phyloP scores from a whole-genome alignment of 1,140 invertebrate genomes.

The Pomacea maculata region DNA sequence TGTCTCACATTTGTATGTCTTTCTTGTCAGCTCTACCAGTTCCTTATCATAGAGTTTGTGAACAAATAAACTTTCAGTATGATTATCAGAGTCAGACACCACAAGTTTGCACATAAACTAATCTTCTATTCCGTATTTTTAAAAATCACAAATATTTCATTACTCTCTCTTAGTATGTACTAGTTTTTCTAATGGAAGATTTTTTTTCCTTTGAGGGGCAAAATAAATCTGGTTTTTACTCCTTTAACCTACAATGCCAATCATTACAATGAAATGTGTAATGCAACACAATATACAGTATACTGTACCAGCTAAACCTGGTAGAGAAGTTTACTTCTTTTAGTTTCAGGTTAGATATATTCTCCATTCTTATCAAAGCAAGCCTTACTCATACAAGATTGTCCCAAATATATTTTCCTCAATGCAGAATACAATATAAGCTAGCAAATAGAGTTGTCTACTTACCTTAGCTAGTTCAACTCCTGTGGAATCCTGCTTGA shows the following conservation, averaged over 20 bases:
- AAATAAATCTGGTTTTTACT: too few relatives aligned
- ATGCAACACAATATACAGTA: too few relatives aligned
- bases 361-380: too few relatives aligned
- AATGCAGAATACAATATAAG: too few relatives aligned
- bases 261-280: too few relatives aligned
- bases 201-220: background rate
- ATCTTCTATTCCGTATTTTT: background rate
- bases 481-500: slow-evolving; percentile 53
- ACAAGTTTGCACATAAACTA: background rate
- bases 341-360: too few relatives aligned
- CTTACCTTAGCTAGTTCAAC: slow-evolving; percentile 53
- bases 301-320: too few relatives aligned
- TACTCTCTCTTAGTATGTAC: background rate
- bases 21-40: slow-evolving; percentile 43
- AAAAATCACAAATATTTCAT: background rate
- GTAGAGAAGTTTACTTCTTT: too few relatives aligned
- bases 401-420: too few relatives aligned
- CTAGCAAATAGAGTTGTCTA: background rate
- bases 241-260: too few relatives aligned
- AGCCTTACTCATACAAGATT: too few relatives aligned
- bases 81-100: too few relatives aligned
- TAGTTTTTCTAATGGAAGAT: background rate
- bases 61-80: background rate
- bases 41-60: slow-evolving; percentile 35
- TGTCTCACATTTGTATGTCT: slow-evolving; percentile 55